Percentiles rank a stretch among this genome's conserved stretches.
phyloP scores from a whole-genome alignment of 1,140 invertebrate species.

The Gyrodactylus bullatarudis region DNA sequence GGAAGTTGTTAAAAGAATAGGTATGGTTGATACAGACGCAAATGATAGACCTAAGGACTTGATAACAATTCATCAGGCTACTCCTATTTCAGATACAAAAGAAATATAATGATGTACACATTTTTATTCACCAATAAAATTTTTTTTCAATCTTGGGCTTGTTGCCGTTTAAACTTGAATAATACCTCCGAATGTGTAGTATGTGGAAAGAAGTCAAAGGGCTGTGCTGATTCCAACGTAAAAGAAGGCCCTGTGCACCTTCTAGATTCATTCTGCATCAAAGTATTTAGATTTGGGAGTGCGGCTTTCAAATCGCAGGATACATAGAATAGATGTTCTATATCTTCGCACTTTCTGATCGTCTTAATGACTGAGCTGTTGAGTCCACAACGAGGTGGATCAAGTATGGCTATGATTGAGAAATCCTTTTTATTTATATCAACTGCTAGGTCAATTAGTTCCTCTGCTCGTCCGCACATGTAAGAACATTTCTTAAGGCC shows the following conservation, averaged over 20 bases:
- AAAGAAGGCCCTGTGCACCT: not conserved
- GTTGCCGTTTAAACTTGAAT: not conserved
- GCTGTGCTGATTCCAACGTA: not conserved
- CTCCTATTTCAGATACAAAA: not conserved
- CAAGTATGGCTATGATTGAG: not conserved
- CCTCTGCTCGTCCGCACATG: not conserved
- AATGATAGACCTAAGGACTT: slow-evolving; percentile 59
- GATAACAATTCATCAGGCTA: slow-evolving; percentile 40
- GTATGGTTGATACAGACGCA: slow-evolving; percentile 57
- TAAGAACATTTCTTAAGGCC: not conserved
- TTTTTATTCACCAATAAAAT: not conserved
- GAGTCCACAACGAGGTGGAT: not conserved
- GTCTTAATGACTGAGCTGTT: not conserved
- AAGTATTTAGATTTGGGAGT: not conserved
- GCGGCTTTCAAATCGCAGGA: not conserved
- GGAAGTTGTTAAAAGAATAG: slow-evolving; percentile 54
- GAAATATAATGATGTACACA: not conserved
- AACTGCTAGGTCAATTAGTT: not conserved
- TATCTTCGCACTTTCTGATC: not conserved
- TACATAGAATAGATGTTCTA: not conserved
- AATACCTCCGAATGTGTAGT: not conserved
- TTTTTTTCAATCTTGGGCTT: not conserved
- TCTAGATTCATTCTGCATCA: not conserved
- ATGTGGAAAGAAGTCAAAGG: not conserved
- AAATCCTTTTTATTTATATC: not conserved